Evolutionary conservation across 2,888 invertebrate genomes (phyloP), one percentile per base, ranked within the genome.

Genomic region (Cephus pulcher): DNA sequence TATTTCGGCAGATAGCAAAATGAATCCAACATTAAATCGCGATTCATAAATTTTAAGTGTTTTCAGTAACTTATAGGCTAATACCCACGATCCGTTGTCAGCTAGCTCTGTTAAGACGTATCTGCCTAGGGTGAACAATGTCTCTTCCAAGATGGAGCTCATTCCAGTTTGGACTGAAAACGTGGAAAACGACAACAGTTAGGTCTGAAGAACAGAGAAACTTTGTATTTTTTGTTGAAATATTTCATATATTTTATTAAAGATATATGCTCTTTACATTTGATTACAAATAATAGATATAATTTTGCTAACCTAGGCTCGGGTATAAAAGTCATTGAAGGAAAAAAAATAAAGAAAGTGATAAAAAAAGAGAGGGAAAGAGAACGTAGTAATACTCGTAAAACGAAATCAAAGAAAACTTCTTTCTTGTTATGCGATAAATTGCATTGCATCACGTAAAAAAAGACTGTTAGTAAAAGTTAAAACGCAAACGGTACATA

Each of bases 1-100:
- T 82, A 90, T 87, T 80, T 90, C 86, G 33, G 84, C 85, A 34
- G 86, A 83, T 15, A 90, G 82, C 32, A 90, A 79, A 75, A 84
- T 76, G 76, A 84, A 86, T 15, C 75, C 76, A 56, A 86, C 85
- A 76, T 83, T 83, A 33, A 81, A 69, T 35, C 85, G 80, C 6
- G 84, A 75, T 35, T 84, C 81, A 76, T 82, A 80, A 69, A 82
- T 80, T 76, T 85, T 73, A 40, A 86, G 75, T 23, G 79, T 80
- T 76, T 84, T 85, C 32, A 88, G 81, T 34, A 90, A 79, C 37
- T 80, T 77, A 78, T 87, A 79, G 2, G 89, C 90, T 79, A 87
- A 79, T 35, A 87, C 78, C 88, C 88, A 90, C 11, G 84, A 79
- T 33, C 85, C 85, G 37, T 76, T 77, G 74, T 88, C 83, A 73